Evolutionary conservation across 2,113 vertebrate genomes (phyloP).

Genomic region (Tachysurus fulvidraco): DNA sequence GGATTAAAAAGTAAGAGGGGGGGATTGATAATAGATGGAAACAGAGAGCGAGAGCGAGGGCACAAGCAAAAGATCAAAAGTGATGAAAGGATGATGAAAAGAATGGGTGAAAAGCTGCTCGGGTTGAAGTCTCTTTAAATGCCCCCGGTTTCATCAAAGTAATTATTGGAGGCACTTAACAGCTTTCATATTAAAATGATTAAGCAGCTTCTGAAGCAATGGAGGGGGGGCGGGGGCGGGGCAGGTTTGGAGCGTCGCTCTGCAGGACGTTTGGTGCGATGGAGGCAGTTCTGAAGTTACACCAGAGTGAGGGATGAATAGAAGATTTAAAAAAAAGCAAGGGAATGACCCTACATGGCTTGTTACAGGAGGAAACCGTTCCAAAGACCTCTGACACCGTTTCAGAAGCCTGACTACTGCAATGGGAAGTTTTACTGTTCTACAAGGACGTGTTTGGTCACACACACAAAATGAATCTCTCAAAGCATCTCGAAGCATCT

Average conservation of each 20-base stretch:
- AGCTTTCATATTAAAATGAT: conserved; percentile 78
- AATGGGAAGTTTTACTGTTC: background rate
- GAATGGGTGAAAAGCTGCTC: conserved; percentile 65
- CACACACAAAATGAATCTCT: background rate
- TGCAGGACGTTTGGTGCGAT: conserved; percentile 65
- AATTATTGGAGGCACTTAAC: conserved; percentile 75
- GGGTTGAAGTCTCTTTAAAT: conserved; percentile 65
- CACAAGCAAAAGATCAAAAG: conserved; percentile 59
- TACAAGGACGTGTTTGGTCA: background rate
- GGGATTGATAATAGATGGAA: conserved; percentile 60
- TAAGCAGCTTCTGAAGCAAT: conserved; percentile 70
- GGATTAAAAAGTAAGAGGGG: conserved; percentile 43
- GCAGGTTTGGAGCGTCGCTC: conserved; percentile 59
- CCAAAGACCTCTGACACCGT: background rate
- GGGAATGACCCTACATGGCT: too few species aligned
- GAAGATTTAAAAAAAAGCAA: conserved; percentile 29
- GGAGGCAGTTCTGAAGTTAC: conserved; percentile 52
- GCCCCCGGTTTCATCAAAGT: conserved; percentile 71
- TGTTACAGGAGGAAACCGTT: background rate
- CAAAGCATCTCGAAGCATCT: background rate
- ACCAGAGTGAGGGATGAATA: conserved; percentile 61
- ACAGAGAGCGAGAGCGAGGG: conserved; percentile 57
- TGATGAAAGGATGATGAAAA: conserved; percentile 74
- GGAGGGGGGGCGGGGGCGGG: conserved; percentile 60
- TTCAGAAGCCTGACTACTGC: background rate